Percentiles rank a stretch among this genome's conserved stretches.
Evolutionary conservation across 2,888 invertebrate species (phyloP).

Genomic region (Xanthorhoe spadicearia): DNA sequence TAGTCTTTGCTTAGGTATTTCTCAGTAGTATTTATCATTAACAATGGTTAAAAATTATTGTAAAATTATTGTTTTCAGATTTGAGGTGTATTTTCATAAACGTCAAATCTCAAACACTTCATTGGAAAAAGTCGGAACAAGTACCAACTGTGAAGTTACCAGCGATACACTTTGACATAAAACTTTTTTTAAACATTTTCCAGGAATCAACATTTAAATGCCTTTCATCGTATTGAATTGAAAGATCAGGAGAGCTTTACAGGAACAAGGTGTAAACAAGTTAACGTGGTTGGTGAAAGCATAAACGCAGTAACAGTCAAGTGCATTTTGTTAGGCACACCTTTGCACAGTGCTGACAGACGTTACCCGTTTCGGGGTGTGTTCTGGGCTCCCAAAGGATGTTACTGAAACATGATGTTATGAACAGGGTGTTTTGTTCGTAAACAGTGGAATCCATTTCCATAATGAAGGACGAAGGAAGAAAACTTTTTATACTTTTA

Average conservation of each 20-base stretch:
- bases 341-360: conserved; percentile 47
- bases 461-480: not conserved
- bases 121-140: not conserved
- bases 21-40: no score
- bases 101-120: no score
- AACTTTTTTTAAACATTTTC: conserved; percentile 18
- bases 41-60: no score
- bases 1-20: no score
- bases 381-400: conserved; percentile 1
- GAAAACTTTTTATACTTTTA: not conserved
- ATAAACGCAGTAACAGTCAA: conserved; percentile 36
- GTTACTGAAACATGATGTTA: conserved; percentile 11
- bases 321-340: conserved; percentile 50
- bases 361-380: conserved; percentile 31
- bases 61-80: no score
- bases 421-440: conserved; percentile 2
- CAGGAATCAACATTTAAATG: conserved; percentile 27
- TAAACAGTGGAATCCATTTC: conserved; percentile 19
- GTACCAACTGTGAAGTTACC: not conserved
- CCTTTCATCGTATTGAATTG: conserved; percentile 11
- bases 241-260: conserved; percentile 37
- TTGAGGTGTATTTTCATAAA: no score
- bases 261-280: conserved; percentile 54
- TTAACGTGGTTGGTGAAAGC: conserved; percentile 41
- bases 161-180: not conserved